Conservation (phyloP, 2,113 vertebrate species). For the Hipposideros armiger region DNA sequence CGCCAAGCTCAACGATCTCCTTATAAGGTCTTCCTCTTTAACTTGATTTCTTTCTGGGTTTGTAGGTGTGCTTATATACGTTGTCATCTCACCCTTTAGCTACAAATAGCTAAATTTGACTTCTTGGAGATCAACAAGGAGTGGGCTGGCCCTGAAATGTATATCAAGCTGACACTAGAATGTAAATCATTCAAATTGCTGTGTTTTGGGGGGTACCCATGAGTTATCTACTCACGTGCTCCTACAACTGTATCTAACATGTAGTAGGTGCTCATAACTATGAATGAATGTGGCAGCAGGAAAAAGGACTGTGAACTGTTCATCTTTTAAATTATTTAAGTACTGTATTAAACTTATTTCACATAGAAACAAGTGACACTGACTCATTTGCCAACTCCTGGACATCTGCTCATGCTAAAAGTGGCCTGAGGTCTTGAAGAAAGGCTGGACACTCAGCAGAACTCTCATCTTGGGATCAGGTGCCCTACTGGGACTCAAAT, state of each 20-base stretch:
- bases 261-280: not conserved
- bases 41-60: not conserved
- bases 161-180: not conserved
- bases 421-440: not conserved
- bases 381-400: not conserved
- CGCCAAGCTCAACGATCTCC: not conserved
- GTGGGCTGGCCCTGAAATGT: rapidly evolving
- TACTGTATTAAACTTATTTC: not conserved
- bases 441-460: not conserved
- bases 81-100: not conserved
- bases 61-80: not conserved
- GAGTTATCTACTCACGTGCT: not conserved
- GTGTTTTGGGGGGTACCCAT: not conserved
- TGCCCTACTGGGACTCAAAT: not conserved
- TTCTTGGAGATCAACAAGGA: not conserved
- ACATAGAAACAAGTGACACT: not conserved
- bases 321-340: conserved; percentile 27
- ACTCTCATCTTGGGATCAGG: not conserved
- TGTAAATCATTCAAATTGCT: not conserved
- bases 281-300: not conserved
- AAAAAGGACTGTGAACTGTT: not conserved
- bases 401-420: not conserved
- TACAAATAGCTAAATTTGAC: not conserved
- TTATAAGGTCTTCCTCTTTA: not conserved
- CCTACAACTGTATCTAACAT: not conserved